Conservation (phyloP, 2,113 vertebrate species). For the Tichodroma muraria region DNA sequence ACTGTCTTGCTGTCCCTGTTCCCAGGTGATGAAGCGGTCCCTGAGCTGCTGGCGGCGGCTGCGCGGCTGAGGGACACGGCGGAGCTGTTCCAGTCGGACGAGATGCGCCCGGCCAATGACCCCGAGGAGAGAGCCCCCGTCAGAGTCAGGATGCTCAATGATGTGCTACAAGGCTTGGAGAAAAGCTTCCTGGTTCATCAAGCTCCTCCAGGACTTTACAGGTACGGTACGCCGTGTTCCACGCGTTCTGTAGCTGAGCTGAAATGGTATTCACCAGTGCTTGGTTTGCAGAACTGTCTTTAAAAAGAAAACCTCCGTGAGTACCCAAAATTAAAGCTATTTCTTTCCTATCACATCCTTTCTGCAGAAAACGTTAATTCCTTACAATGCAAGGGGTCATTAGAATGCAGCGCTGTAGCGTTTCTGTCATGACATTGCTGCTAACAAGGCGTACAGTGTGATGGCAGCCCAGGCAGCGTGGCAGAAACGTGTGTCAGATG, state of each 20-base stretch:
- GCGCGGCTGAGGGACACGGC: constrained; percentile 77
- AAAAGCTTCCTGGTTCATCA: constrained; percentile 80
- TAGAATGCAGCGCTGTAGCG: not conserved
- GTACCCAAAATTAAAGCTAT: not conserved
- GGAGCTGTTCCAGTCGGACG: constrained; percentile 88
- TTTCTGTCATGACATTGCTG: constrained; percentile 9
- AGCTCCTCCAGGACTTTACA: constrained; percentile 84
- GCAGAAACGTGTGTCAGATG: not conserved
- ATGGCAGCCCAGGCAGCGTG: not conserved
- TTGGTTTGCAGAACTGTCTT: not conserved
- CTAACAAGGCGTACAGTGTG: not conserved
- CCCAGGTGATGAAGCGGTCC: constrained; percentile 64
- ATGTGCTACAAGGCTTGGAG: constrained; percentile 86
- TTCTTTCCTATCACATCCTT: not conserved
- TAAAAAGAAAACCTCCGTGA: not conserved
- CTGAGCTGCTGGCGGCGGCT: constrained; percentile 70
- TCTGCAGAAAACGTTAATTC: not conserved
- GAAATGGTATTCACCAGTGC: accelerated
- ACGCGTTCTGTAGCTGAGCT: not conserved
- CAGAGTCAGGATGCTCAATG: constrained; percentile 91
- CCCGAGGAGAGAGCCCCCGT: constrained; percentile 81
- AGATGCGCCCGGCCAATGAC: constrained; percentile 93
- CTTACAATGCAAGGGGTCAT: not conserved
- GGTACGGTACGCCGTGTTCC: constrained; percentile 72
- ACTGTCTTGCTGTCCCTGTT: not conserved